Percentiles rank a stretch among this genome's conserved stretches.
These are phyloP conservation scores for Stomorhina lunata DNA, from an alignment of 2,888 invertebrate species.

Conservation along the genomic window DNA sequence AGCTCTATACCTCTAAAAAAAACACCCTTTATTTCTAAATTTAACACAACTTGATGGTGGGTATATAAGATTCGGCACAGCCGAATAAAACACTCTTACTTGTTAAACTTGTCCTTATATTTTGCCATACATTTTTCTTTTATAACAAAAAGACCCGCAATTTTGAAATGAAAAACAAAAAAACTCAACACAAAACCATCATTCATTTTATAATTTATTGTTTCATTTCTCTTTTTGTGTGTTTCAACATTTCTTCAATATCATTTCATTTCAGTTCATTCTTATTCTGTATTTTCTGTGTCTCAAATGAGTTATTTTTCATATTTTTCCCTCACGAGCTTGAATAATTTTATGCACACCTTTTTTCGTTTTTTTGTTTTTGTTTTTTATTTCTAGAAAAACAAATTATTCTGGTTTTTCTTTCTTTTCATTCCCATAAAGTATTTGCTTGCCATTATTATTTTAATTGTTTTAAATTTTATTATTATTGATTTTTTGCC, in stretches of 20 bases:
- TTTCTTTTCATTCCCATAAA: constrained; percentile 12
- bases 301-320: constrained; percentile 13
- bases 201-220: constrained; percentile 64
- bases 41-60: no score
- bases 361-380: constrained; percentile 9
- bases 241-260: constrained; percentile 52
- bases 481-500: constrained; percentile 44
- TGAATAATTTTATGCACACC: constrained; percentile 56
- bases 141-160: background rate
- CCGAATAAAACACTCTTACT: no score
- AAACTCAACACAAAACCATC: constrained; percentile 47
- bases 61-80: no score
- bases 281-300: background rate
- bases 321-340: constrained; percentile 4
- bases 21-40: no score
- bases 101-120: background rate
- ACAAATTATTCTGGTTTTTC: constrained; percentile 14
- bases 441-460: constrained; percentile 8
- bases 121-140: constrained; percentile 53
- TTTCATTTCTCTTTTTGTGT: constrained; percentile 37
- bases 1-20: no score
- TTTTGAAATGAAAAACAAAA: background rate
- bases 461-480: constrained; percentile 46
- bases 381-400: background rate
- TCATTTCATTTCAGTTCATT: constrained; percentile 49